Conservation (phyloP, 1,140 invertebrate species). For the Euwallacea fornicatus region DNA sequence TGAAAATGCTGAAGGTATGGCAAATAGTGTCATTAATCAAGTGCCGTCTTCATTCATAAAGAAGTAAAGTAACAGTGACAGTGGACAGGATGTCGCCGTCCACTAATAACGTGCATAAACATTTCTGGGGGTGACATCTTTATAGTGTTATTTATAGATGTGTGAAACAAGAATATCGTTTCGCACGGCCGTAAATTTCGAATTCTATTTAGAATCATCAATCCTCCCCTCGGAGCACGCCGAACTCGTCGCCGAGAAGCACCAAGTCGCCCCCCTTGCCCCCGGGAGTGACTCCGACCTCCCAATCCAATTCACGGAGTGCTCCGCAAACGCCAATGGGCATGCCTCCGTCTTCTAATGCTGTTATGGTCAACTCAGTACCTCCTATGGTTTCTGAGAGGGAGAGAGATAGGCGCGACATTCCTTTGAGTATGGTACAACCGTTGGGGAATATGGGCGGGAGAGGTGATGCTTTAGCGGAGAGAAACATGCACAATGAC, state of each 20-base stretch:
- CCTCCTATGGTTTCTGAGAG: background rate
- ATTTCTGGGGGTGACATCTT: no score
- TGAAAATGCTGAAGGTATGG: constrained; percentile 92
- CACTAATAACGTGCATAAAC: no score
- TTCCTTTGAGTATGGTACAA: constrained; percentile 34
- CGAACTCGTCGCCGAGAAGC: constrained; percentile 88
- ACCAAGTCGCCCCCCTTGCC: constrained; percentile 81
- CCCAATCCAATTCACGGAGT: constrained; percentile 59
- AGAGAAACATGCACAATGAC: constrained; percentile 47
- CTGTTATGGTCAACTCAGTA: constrained; percentile 33
- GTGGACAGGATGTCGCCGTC: no score
- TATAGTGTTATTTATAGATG: background rate
- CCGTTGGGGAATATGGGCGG: constrained; percentile 32
- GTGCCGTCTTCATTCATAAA: background rate
- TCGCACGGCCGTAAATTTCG: no score
- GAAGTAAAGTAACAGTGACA: background rate
- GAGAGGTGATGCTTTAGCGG: constrained; percentile 28
- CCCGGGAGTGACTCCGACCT: constrained; percentile 41
- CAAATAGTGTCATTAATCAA: background rate
- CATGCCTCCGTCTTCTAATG: constrained; percentile 53
- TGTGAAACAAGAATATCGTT: background rate
- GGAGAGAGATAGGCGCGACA: constrained; percentile 30
- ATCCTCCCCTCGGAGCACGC: constrained; percentile 84
- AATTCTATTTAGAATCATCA: constrained; percentile 68
- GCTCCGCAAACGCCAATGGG: constrained; percentile 71